Evolutionary conservation across 1,140 invertebrate genomes (phyloP).

Genomic region (Drosophila seguyi): DNA sequence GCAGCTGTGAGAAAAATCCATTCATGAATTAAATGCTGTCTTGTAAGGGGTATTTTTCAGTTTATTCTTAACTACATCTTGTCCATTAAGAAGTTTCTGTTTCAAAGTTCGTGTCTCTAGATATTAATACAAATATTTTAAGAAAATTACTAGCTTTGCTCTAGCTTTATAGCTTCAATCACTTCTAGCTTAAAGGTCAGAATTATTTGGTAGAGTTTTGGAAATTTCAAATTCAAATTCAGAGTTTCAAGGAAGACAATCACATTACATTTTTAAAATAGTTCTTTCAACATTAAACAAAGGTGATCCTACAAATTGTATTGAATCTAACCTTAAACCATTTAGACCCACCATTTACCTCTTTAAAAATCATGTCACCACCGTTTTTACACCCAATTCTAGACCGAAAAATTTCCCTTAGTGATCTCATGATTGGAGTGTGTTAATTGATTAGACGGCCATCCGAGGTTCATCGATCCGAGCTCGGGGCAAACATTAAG

Average conservation of each 20-base stretch:
- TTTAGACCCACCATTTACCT: not conserved
- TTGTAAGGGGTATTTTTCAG: not conserved
- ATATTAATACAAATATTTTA: not conserved
- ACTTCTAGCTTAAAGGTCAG: not conserved
- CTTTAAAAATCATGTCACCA: not conserved
- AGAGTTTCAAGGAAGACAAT: not conserved
- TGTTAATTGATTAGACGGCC: slow-evolving; percentile 47
- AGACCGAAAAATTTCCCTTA: slow-evolving; percentile 27
- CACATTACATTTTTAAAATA: not conserved
- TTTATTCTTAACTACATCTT: not conserved
- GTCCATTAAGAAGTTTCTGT: not conserved
- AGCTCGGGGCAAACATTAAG: slow-evolving; percentile 35
- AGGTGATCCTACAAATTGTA: not conserved
- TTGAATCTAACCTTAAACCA: not conserved
- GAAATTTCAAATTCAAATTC: too few relatives aligned
- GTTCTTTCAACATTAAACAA: too few relatives aligned
- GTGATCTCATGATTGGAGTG: slow-evolving; percentile 39
- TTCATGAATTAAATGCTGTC: not conserved
- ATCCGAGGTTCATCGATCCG: slow-evolving; percentile 40
- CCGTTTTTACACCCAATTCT: slow-evolving; percentile 15
- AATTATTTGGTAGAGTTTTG: not conserved
- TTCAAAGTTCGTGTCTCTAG: not conserved
- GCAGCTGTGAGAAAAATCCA: slow-evolving; percentile 17
- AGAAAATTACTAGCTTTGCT: not conserved
- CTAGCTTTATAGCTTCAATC: too few relatives aligned